These are phyloP conservation scores for Maniola hyperantus DNA, from an alignment of 2,888 invertebrate genomes.

Conservation along the genomic window DNA sequence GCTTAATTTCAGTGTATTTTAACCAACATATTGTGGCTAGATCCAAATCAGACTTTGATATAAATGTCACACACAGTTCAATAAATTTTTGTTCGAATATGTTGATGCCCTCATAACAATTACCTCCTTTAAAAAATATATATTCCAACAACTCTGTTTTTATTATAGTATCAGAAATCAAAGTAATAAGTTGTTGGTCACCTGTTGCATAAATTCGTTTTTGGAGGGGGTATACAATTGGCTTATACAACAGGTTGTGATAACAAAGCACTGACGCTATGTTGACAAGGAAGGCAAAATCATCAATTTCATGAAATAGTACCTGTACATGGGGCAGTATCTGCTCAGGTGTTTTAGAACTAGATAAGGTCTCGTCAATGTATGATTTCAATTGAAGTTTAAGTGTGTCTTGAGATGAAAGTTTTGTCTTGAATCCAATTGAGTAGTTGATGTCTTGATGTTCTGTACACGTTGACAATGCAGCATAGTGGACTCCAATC, in stretches of 20 bases:
- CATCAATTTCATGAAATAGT: slow-evolving; percentile 63
- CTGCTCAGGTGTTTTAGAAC: slow-evolving; percentile 43
- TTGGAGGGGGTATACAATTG: slow-evolving; percentile 63
- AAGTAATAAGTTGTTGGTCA: slow-evolving; percentile 48
- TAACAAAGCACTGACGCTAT: slow-evolving; percentile 57
- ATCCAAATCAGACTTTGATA: slow-evolving; percentile 70
- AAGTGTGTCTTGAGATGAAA: slow-evolving; percentile 60
- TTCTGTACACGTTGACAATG: slow-evolving; percentile 39
- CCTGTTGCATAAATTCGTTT: slow-evolving; percentile 55
- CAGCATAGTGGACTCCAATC: slow-evolving; percentile 50
- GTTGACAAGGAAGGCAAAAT: slow-evolving; percentile 57
- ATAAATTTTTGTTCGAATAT: slow-evolving; percentile 61
- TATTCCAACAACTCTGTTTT: slow-evolving; percentile 74
- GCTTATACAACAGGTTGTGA: slow-evolving; percentile 58
- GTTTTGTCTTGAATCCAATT: slow-evolving; percentile 41
- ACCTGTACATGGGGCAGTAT: slow-evolving; percentile 53
- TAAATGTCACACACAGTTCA: slow-evolving; percentile 64
- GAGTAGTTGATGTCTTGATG: slow-evolving; percentile 21
- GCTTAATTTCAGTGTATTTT: slow-evolving; percentile 66
- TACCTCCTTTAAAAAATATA: slow-evolving; percentile 64
- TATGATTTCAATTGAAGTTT: slow-evolving; percentile 56
- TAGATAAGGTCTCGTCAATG: slow-evolving; percentile 42
- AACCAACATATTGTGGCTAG: slow-evolving; percentile 76
- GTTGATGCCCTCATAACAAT: slow-evolving; percentile 57
- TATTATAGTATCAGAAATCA: slow-evolving; percentile 60